phyloP scores from a whole-genome alignment of 2,797 vertebrate species.

The Silurus aristotelis region DNA sequence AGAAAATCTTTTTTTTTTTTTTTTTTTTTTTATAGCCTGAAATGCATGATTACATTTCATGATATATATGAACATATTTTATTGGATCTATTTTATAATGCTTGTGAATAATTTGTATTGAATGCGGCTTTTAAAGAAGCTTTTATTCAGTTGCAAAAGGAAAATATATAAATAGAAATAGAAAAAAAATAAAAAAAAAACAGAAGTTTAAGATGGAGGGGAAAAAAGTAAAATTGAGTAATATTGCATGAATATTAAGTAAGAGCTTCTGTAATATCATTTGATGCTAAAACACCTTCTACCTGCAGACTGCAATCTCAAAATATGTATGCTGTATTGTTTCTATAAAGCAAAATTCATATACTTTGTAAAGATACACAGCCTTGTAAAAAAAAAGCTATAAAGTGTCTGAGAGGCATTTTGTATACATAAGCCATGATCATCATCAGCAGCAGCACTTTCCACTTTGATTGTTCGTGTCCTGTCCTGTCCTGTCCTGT shows the following conservation, averaged over 20 bases:
- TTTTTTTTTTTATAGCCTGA: background rate
- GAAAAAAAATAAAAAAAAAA: background rate
- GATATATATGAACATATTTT: background rate
- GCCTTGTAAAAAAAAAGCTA: background rate
- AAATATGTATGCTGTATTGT: background rate
- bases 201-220: background rate
- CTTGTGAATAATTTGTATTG: background rate
- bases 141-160: background rate
- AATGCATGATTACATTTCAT: background rate
- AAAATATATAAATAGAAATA: background rate
- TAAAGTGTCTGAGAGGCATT: background rate
- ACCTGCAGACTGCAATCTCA: background rate
- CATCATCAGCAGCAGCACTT: background rate
- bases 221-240: background rate
- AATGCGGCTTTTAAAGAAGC: background rate
- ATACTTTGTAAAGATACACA: no score
- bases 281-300: background rate
- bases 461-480: background rate
- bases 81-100: background rate
- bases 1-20: background rate
- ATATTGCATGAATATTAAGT: background rate
- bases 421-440: background rate
- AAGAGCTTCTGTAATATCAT: background rate
- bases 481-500: no score
- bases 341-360: background rate